Evolutionary conservation across 2,888 invertebrate genomes (phyloP), one percentile per base, ranked within the genome.

Genomic region (Protonemura montana): DNA sequence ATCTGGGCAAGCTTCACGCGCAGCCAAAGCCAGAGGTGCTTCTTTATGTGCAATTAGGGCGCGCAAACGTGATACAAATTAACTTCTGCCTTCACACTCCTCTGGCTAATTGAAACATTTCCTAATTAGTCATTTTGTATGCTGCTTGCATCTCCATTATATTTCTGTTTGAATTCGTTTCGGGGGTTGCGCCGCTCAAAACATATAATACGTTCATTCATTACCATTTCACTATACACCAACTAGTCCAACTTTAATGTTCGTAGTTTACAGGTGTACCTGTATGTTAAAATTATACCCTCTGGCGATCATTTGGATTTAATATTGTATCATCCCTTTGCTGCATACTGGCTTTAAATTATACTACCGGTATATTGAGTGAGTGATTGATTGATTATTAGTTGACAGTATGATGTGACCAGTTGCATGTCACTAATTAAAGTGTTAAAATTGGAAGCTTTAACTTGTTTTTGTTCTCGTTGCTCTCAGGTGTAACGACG

Each of bases 41-140:
- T 2, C 7, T 21, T 21, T 59, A 2, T 2, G 59, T 59, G 21
- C 59, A 59, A 59, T 59, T 59, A 59, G 3, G 21, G 13, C 13
- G 59, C 59, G 59, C 59, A 59, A 59, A 59, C 59, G 59, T 59
- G 59, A 59, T 59, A 59, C 21, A 59, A 59, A 59, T 59, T 59
- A 59, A 59, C 59, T 59, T 59, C 59, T 59, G 59, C 13, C 16
- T 59, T 59, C 59, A 59, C 59, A 59, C 59, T 59, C 21, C 6
- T 2, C 59, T 59, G 59, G 59, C 3, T 59, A 59, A 59, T 59
- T 59, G 59, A 59, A 59, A 59, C 59, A 59, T 21, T 13, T 21
- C 59, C 59, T 59, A 59, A 59, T 59, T 59, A 59, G 13, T 59
- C 59, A 59, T 59, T 59, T 21, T 13, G 21, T 59, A 59, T 59